Percentiles rank a stretch among this genome's conserved stretches.
phyloP scores from a whole-genome alignment of 2,113 vertebrate species.

The Gymnocephalus cernua region DNA sequence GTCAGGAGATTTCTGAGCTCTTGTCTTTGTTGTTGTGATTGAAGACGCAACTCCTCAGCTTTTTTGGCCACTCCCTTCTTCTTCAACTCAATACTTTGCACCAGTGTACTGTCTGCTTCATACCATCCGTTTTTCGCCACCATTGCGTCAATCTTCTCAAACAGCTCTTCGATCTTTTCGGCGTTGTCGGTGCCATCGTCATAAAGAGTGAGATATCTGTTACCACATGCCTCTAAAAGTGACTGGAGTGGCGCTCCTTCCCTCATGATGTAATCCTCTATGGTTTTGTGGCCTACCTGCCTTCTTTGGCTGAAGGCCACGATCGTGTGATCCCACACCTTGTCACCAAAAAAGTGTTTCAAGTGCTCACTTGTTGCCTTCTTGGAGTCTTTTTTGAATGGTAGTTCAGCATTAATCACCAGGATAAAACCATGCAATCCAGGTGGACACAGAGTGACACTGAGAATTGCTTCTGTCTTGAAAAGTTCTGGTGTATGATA shows the following conservation, averaged over 20 bases:
- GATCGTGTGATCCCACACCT: conserved; percentile 17
- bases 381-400: background rate
- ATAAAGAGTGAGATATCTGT: conserved; percentile 5
- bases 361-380: conserved; percentile 1
- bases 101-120: background rate
- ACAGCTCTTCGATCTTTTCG: conserved; percentile 14
- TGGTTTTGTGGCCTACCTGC: background rate
- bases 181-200: background rate
- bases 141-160: conserved; percentile 35
- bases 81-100: background rate
- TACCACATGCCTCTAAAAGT: conserved; percentile 19
- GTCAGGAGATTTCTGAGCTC: conserved; percentile 17
- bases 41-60: background rate
- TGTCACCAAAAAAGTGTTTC: background rate
- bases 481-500: conserved; percentile 14
- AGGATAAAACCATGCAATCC: conserved; percentile 39
- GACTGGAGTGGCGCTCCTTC: conserved; percentile 4
- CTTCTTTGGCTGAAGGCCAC: conserved; percentile 34
- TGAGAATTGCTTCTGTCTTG: conserved; percentile 29
- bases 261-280: conserved; percentile 11
- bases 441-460: conserved; percentile 15
- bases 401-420: conserved; percentile 19
- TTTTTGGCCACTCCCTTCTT: background rate
- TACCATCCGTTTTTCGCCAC: conserved; percentile 1
- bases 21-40: background rate